phyloP scores from a whole-genome alignment of 2,888 invertebrate species.

The Calliphora vomitoria region DNA sequence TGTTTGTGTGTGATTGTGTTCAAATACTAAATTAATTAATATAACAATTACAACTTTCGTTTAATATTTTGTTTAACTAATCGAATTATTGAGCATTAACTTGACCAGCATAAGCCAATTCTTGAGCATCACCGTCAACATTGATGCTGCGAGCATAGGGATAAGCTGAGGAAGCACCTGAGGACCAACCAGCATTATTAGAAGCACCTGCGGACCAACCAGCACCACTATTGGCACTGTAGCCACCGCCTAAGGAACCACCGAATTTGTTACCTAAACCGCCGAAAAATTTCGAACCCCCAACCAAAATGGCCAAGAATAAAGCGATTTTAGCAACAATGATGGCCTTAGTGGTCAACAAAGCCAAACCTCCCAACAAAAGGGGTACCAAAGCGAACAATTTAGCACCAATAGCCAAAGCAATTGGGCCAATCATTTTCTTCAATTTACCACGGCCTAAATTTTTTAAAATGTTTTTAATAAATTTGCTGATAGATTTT shows the following conservation, averaged over 20 bases:
- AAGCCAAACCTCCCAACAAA: slow-evolving; percentile 89
- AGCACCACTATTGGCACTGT: slow-evolving; percentile 75
- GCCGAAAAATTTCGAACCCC: slow-evolving; percentile 88
- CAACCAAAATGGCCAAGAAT: slow-evolving; percentile 89
- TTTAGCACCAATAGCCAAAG: slow-evolving; percentile 90
- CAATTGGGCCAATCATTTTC: slow-evolving; percentile 89
- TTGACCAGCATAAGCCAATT: slow-evolving; percentile 90
- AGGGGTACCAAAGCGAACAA: slow-evolving; percentile 89
- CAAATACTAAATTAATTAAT: slow-evolving; percentile 22
- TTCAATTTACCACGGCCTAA: slow-evolving; percentile 91
- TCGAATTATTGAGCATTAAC: slow-evolving; percentile 78
- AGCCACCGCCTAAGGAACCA: slow-evolving; percentile 79
- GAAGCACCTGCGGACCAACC: slow-evolving; percentile 76
- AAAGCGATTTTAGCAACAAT: slow-evolving; percentile 92
- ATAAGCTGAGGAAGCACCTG: slow-evolving; percentile 82
- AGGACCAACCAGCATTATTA: slow-evolving; percentile 76
- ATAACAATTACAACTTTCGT: slow-evolving; percentile 4
- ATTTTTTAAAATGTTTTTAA: slow-evolving; percentile 57
- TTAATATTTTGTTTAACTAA: background rate
- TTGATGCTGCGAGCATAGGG: slow-evolving; percentile 86
- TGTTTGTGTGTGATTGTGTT: slow-evolving; percentile 35
- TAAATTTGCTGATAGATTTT: slow-evolving; percentile 40
- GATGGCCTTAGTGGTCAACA: slow-evolving; percentile 91
- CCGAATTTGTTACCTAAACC: slow-evolving; percentile 85
- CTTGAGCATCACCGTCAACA: slow-evolving; percentile 87